Evolutionary conservation across 1,140 invertebrate genomes (phyloP).

Genomic region (Sesamia nonagrioides): DNA sequence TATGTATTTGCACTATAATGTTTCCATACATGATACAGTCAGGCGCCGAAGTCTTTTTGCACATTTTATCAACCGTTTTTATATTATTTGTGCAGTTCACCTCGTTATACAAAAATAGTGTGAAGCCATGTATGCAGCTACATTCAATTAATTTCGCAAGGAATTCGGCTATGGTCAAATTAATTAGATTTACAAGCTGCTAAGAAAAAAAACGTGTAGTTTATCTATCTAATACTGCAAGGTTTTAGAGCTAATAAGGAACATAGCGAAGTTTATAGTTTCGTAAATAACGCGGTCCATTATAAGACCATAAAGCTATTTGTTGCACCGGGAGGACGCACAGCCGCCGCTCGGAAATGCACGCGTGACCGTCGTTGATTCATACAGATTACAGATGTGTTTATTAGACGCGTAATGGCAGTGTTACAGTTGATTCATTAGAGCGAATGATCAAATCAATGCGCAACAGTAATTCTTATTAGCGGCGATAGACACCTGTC

Average conservation of each 20-base stretch:
- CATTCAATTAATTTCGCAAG: slow-evolving; percentile 19
- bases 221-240: neutral
- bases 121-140: slow-evolving; percentile 3
- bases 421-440: slow-evolving; percentile 44
- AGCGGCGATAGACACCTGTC: slow-evolving; percentile 69
- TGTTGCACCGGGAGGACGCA: slow-evolving; percentile 10
- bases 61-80: slow-evolving; percentile 25
- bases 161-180: neutral
- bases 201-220: slow-evolving; percentile 7
- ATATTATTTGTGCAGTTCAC: slow-evolving; percentile 27
- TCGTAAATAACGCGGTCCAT: slow-evolving; percentile 38
- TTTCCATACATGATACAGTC: neutral
- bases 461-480: slow-evolving; percentile 66
- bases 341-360: neutral
- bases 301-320: slow-evolving; percentile 37
- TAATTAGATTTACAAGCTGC: slow-evolving; percentile 21
- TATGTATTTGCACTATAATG: neutral
- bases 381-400: slow-evolving; percentile 38
- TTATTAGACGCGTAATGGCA: slow-evolving; percentile 44
- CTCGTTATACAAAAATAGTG: slow-evolving; percentile 32
- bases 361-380: slow-evolving; percentile 23
- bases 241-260: neutral
- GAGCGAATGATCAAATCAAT: slow-evolving; percentile 48
- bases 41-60: slow-evolving; percentile 8
- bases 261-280: slow-evolving; percentile 33